Evolutionary conservation across 1,140 invertebrate species (phyloP).

Genomic region (Wiebesia pumilae): DNA sequence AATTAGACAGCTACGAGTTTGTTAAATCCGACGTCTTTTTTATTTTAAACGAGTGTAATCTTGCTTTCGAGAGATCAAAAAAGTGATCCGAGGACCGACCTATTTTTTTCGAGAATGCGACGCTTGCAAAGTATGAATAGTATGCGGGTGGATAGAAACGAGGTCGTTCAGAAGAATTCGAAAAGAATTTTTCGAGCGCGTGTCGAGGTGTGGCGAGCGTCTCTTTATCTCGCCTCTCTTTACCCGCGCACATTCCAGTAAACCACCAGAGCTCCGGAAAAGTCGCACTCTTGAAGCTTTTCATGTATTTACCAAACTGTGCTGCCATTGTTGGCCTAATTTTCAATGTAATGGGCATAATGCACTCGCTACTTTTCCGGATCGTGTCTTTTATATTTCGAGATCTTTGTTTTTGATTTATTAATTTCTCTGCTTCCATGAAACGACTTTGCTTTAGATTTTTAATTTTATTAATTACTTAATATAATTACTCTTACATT

Average conservation of each 20-base stretch:
- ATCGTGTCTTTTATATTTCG: too few species aligned
- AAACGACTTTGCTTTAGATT: neutral
- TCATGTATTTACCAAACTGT: conserved; percentile 54
- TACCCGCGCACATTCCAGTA: neutral
- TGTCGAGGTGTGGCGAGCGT: neutral
- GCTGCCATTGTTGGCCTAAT: conserved; percentile 47
- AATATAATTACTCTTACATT: neutral
- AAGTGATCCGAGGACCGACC: conserved; percentile 21
- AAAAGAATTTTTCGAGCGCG: conserved; percentile 3
- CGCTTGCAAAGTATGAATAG: neutral
- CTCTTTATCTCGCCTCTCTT: conserved; percentile 24
- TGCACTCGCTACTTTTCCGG: too few species aligned
- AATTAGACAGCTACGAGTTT: too few species aligned
- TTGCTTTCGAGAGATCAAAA: conserved; percentile 3
- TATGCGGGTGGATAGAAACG: neutral
- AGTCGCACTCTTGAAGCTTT: conserved; percentile 32
- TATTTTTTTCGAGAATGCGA: neutral
- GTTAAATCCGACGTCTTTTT: too few species aligned
- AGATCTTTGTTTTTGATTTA: neutral
- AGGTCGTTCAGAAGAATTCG: neutral
- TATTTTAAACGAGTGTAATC: neutral
- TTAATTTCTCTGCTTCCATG: neutral
- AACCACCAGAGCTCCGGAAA: neutral
- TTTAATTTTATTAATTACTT: neutral
- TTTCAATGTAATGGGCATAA: too few species aligned